Base-by-base conservation (phyloP, 1,140 invertebrate species). In the Tetragnatha versicolor region DNA sequence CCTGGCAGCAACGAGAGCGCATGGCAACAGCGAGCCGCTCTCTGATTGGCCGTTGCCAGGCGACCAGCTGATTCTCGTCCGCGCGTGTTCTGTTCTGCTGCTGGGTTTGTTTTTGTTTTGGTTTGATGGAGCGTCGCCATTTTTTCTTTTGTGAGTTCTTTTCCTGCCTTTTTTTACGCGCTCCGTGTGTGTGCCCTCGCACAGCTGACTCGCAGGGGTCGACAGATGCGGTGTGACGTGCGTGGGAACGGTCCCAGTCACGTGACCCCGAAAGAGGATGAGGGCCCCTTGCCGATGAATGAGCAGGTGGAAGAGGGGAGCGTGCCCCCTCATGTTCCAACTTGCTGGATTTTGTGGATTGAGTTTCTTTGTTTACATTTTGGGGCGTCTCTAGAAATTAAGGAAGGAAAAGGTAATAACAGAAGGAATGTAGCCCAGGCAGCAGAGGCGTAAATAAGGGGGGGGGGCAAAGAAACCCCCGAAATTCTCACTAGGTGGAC, bases 241-340 rank as follows among this genome's bases (percentile, higher is more conserved):
- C 60, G 60, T 63, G 60, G 60, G 60, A 63, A 63, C 35, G 17
- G 20, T 31, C 42, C 60, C 10, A 20, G 33, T 63, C 60, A 63
- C 60, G 60, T 63, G 60, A 63, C 35, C 60, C 25, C 33, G 27
- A 53, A 20, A 33, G 55, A 37, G 35, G 35, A 25, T 25, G 27
- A 7, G 33, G 27, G 10, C 27, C 27, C 55, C 7, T 42, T 10
- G 39, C 39, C 39, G 7, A 42, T 42, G 49, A 51, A 51, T 39
- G n/a, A 63, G 33, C 20, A 42, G 60, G 60, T 63, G 60, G 60
- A 63, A 7, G 35, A 10, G 55, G 55, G 55, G 55, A 31, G 12
- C 55, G 10, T 58, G 20, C 29, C 27, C 29, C 12, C 27, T 33
- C 35, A n/a, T 33, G 35, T 33, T 58, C 14, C 55, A n/a, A n/a